Base-by-base conservation (phyloP, 2,113 vertebrate species). In the Tupaia chinensis region DNA sequence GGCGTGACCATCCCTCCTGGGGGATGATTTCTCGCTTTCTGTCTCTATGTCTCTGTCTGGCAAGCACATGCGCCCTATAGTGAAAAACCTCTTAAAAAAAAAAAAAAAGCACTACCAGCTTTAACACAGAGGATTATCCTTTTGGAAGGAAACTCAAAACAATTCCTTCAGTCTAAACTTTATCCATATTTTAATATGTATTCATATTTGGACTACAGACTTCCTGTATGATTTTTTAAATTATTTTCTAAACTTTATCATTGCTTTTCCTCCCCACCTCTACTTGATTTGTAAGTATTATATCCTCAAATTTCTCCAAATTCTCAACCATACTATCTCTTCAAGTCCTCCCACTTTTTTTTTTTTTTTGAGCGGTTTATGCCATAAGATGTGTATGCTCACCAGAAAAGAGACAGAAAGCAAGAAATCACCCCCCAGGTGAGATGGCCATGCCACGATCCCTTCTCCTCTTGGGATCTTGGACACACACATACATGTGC, bases 211-310 rank as follows among this genome's bases (percentile, higher is more conserved):
- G 66, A 61, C 66, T 81, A 86, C 80, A 90, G 54, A 54, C 60
- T 80, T 86, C 32, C 53, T 85, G 9, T 54, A 34, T 66, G 58
- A 85, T 27, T 16, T 86, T 89, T 91, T 9, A 90, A 13, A 90
- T 69, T 89, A 86, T 66, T 90, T 93, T 61, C 80, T 80, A 53
- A 22, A 27, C 66, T 80, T 93, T 73, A 60, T 85, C 60, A 54
- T 53, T 54, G 74, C 68, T 53, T 90, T 61, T 83, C 34, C 5
- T 76, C 63, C 9, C 0, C 32, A 77, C 25, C 23, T 20, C 22
- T 4, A 7, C 17, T 29, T 19, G 5, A 70, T 83, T 61, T 80
- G 27, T 84, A 79, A 53, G 88, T 74, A 85, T 3, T 14, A 60
- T 44, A 68, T 34, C 53, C 65, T 77, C 25, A 87, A 58, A 54